Base-by-base conservation (phyloP, 1,140 invertebrate genomes). In the Ceratina calcarata region DNA sequence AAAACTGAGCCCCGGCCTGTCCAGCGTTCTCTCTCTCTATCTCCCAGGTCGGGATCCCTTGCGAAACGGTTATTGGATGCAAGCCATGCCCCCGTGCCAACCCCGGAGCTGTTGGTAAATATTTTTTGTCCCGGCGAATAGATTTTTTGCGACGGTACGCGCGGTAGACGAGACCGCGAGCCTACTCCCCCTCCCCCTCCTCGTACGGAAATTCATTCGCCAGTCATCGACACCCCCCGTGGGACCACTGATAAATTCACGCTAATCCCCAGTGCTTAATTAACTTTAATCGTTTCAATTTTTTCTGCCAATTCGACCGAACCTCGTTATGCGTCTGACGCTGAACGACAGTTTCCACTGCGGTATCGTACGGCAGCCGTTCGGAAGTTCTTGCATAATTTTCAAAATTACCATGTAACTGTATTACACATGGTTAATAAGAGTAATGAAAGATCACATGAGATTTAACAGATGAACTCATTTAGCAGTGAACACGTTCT, bases 51-150 rank as follows among this genome's bases (percentile, higher is more conserved):
- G 37, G 15, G 78, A 61, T 67, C 62, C 78, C 78, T 76, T 74
- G 81, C 77, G 78, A 83, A 81, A 84, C 81, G 84, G 70, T 86
- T 80, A 87, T 87, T 88, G 86, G 82, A 86, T 81, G 81, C 86
- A 73, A 70, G 86, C 77, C 79, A 88, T 82, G 79, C 79, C 78
- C 73, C 83, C 27, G 81, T 84, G 81, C 81, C 86, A 85, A 87
- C 72, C 75, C 79, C 62, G 62, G 70, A 45, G 58, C 75, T 71
- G 81, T 81, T 78, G 78, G 64, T 81, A 79, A 87, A 88, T 85
- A 87, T 87, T 88, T 88, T 87, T 81, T 80, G 74, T 79, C 51
- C 76, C 24, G 74, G 71, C 72, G 79, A 80, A 83, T 83, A 83
- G 85, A 87, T 85, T 81, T 86, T 83, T 69, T 74, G 57, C 72